These are phyloP conservation scores for Trypoxylon attenuatum DNA, from an alignment of 2,888 invertebrate genomes.

Conservation along the genomic window DNA sequence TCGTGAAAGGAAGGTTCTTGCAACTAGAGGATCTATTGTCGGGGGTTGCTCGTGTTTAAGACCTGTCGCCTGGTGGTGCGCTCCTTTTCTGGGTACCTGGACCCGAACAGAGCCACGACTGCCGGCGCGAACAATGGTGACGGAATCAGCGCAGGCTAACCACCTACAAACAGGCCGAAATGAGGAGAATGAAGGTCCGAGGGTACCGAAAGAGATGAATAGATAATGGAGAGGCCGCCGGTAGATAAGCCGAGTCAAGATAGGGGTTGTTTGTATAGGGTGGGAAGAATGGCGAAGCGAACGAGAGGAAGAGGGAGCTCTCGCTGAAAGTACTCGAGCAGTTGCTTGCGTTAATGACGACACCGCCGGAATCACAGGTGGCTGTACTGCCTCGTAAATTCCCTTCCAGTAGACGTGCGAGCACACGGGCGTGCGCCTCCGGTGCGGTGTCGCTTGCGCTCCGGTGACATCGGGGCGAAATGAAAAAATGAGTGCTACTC, in stretches of 20 bases:
- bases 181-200: conserved; percentile 15
- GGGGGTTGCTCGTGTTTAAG: conserved; percentile 3
- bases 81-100: conserved; percentile 21
- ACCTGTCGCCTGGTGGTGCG: conserved; percentile 27
- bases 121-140: conserved; percentile 32
- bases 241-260: conserved; percentile 26
- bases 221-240: conserved; percentile 27
- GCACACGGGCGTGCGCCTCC: neutral
- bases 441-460: neutral
- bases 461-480: too few relatives aligned
- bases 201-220: conserved; percentile 18
- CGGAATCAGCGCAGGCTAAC: conserved; percentile 40
- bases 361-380: conserved; percentile 13
- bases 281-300: neutral
- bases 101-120: conserved; percentile 9
- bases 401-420: too few relatives aligned
- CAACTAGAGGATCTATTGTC: conserved; percentile 21
- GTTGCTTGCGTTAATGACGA: conserved; percentile 31
- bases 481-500: neutral
- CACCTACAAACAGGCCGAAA: conserved; percentile 23
- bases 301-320: neutral
- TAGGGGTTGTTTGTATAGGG: neutral
- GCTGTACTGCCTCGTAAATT: conserved; percentile 6
- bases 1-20: conserved; percentile 9
- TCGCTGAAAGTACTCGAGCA: conserved; percentile 10